phyloP scores from a whole-genome alignment of 2,797 vertebrate genomes.

The Anolis apletophallus region DNA sequence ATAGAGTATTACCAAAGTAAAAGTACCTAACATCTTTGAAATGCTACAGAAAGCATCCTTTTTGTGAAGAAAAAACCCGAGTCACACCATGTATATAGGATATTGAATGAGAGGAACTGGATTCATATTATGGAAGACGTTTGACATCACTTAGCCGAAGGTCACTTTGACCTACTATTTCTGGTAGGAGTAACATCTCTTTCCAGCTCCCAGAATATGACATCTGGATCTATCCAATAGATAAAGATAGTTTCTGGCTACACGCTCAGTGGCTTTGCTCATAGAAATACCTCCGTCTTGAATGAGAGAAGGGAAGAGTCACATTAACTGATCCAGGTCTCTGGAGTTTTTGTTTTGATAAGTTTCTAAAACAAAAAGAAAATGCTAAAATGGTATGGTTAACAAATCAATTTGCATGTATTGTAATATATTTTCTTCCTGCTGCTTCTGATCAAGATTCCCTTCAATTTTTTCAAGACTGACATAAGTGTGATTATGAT shows the following conservation, averaged over 20 bases:
- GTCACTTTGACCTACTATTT: too few species aligned
- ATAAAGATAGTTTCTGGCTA: too few species aligned
- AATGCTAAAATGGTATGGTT: neutral
- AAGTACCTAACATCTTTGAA: too few species aligned
- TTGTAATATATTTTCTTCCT: neutral
- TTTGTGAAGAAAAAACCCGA: too few species aligned
- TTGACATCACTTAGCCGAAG: too few species aligned
- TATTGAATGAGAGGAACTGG: too few species aligned
- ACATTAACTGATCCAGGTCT: neutral
- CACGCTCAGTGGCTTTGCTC: neutral
- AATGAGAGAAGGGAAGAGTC: neutral
- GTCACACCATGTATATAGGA: too few species aligned
- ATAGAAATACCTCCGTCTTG: neutral
- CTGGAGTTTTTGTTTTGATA: neutral
- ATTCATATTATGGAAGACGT: too few species aligned
- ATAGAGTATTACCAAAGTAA: too few species aligned
- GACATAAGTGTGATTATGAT: neutral
- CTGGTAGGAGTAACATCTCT: too few species aligned
- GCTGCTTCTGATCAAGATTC: neutral
- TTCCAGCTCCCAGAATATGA: too few species aligned
- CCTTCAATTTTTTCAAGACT: neutral
- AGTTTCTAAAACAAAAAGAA: neutral
- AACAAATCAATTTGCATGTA: slow-evolving; percentile 3
- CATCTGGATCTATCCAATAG: neutral
- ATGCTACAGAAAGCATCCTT: too few species aligned